Conservation (phyloP, 2,113 vertebrate species). For the Ptychochromis oligacanthus region DNA sequence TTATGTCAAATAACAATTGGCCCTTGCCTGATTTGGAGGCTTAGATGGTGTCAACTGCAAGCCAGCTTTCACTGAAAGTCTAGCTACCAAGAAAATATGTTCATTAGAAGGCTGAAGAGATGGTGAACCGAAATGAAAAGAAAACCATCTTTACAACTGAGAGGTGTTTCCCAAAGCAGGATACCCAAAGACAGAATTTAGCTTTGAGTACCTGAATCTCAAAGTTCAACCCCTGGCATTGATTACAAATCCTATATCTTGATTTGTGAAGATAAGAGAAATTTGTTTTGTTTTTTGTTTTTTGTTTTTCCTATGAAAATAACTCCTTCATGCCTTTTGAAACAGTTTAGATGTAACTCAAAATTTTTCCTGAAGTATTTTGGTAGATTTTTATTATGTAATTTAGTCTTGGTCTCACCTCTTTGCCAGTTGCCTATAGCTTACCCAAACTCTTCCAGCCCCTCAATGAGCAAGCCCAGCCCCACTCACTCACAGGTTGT, state of each 20-base stretch:
- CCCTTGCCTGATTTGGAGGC: too few species aligned
- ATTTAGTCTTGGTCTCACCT: background rate
- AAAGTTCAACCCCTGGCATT: background rate
- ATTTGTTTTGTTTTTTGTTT: too few species aligned
- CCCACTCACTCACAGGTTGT: too few species aligned
- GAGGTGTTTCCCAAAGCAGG: background rate
- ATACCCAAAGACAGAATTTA: background rate
- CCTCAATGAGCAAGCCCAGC: too few species aligned
- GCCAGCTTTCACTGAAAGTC: too few species aligned
- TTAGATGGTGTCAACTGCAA: too few species aligned
- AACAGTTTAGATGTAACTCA: background rate
- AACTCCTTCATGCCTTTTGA: background rate
- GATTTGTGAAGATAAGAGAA: background rate
- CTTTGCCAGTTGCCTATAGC: background rate
- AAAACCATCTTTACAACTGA: background rate
- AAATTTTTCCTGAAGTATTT: background rate
- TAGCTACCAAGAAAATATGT: too few species aligned
- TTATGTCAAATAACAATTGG: background rate
- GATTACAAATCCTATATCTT: background rate
- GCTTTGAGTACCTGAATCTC: background rate
- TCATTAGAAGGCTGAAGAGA: too few species aligned
- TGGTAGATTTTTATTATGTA: background rate
- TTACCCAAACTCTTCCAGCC: too few species aligned
- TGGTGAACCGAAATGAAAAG: too few species aligned
- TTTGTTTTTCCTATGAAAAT: background rate